These are phyloP conservation scores for Syngnathus typhle DNA, from an alignment of 2,113 vertebrate species.

Conservation along the genomic window DNA sequence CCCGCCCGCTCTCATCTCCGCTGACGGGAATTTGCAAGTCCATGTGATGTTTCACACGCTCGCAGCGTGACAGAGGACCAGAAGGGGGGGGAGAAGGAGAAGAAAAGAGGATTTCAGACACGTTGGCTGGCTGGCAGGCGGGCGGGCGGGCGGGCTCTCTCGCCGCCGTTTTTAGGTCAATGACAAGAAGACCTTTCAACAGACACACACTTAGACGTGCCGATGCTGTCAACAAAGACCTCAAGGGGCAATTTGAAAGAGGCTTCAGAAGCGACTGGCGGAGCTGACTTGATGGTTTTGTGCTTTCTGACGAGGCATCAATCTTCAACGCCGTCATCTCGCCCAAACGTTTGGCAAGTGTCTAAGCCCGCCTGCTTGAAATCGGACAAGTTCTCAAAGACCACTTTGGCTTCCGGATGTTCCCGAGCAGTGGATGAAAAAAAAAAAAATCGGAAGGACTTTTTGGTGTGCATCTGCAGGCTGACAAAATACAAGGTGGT, in stretches of 20 bases:
- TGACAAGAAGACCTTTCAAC: conserved; percentile 62
- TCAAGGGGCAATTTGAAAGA: conserved; percentile 19
- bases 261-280: conserved; percentile 16
- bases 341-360: too few relatives aligned
- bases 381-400: too few relatives aligned
- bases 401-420: too few relatives aligned
- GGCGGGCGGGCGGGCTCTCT: conserved; percentile 24
- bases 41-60: conserved; percentile 61
- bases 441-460: too few relatives aligned
- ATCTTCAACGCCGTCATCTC: not conserved
- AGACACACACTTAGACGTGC: not conserved
- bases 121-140: conserved; percentile 57
- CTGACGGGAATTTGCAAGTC: conserved; percentile 63
- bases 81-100: conserved; percentile 33
- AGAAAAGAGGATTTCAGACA: conserved; percentile 65
- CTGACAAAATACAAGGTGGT: too few relatives aligned
- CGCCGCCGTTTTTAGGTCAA: conserved; percentile 64
- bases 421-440: too few relatives aligned
- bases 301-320: not conserved
- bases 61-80: conserved; percentile 34
- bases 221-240: conserved; percentile 28
- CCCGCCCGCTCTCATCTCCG: conserved; percentile 52
- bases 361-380: too few relatives aligned
- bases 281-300: not conserved
- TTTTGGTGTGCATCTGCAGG: too few relatives aligned